Conservation (phyloP, 2,797 vertebrate genomes). For the Platalea minor region DNA sequence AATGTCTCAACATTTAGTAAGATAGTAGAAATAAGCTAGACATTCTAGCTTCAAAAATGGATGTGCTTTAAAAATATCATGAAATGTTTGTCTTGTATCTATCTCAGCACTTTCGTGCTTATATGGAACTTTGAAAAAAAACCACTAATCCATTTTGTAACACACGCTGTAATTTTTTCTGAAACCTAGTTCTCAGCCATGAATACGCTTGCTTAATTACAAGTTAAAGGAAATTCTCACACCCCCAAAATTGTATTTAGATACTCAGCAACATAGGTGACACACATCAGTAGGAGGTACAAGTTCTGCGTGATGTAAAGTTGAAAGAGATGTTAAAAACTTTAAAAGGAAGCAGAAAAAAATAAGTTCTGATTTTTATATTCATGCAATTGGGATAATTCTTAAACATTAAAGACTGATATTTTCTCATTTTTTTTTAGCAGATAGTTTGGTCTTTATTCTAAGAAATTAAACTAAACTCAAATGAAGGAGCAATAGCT, state of each 20-base stretch:
- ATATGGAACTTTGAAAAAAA: not conserved
- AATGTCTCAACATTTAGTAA: not conserved
- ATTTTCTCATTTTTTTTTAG: not conserved
- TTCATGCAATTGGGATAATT: not conserved
- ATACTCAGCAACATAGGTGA: not conserved
- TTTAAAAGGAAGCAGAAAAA: not conserved
- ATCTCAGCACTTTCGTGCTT: fast-evolving
- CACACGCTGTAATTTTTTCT: not conserved
- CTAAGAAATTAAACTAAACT: not conserved
- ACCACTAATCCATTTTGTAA: not conserved
- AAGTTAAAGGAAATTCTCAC: not conserved
- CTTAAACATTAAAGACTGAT: not conserved
- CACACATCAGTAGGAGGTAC: not conserved
- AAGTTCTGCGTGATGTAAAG: not conserved
- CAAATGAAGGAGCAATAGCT: not conserved
- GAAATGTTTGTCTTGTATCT: not conserved
- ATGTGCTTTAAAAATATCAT: not conserved
- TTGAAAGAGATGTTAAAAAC: not conserved
- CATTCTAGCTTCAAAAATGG: not conserved
- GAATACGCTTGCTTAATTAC: not conserved
- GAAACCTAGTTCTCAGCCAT: not conserved
- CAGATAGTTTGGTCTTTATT: not conserved
- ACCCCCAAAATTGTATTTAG: not conserved
- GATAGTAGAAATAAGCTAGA: not conserved
- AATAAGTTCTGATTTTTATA: not conserved